These are phyloP conservation scores for Lepilemur septentrionalis DNA, from an alignment of 2,797 vertebrate species.

Conservation along the genomic window DNA sequence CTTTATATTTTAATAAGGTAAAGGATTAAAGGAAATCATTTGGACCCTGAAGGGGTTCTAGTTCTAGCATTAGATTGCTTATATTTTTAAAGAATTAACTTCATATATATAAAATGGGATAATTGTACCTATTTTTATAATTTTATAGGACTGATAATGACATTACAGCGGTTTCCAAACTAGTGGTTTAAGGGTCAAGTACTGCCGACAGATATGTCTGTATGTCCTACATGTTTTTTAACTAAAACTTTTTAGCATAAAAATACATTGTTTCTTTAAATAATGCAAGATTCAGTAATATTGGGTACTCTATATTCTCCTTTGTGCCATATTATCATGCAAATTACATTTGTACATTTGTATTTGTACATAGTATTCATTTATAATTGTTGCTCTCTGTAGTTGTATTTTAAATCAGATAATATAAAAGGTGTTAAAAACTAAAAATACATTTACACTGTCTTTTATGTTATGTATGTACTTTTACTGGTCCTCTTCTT, in stretches of 20 bases:
- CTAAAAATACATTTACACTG: background rate
- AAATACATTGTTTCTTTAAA: background rate
- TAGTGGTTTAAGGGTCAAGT: background rate
- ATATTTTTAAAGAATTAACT: background rate
- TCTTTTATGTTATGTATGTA: background rate
- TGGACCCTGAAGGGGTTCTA: background rate
- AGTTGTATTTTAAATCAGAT: background rate
- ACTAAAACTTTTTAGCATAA: background rate
- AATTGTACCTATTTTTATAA: background rate
- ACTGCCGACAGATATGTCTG: background rate
- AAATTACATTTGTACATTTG: background rate
- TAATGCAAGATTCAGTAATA: background rate
- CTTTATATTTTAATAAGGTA: background rate
- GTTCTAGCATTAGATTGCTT: background rate
- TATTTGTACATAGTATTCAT: too few species aligned
- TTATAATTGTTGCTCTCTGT: background rate
- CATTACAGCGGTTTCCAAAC: background rate
- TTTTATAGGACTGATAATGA: background rate
- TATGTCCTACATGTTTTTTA: background rate
- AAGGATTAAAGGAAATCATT: background rate
- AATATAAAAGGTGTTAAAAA: background rate
- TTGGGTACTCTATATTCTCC: background rate
- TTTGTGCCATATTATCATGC: background rate
- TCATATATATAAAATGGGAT: background rate
- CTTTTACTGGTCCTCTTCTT: background rate